These are phyloP conservation scores for Imbricaverruca yamaguchii DNA, from an alignment of 2,888 invertebrate genomes.

Conservation along the genomic window DNA sequence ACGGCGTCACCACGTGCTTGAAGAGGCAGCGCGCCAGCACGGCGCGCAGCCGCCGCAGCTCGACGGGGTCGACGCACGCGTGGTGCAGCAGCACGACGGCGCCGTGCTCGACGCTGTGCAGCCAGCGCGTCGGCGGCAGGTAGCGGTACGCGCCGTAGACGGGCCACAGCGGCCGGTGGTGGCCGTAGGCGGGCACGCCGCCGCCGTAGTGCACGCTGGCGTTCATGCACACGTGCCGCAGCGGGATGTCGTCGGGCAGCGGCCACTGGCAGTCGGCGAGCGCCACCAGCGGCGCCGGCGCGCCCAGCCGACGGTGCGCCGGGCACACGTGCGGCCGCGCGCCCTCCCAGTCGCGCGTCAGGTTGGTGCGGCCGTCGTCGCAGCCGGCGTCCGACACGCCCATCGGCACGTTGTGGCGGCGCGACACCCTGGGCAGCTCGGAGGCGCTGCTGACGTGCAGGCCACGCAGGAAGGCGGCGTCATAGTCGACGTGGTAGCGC, in stretches of 20 bases:
- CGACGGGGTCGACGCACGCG: conserved; percentile 62
- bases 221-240: conserved; percentile 59
- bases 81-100: conserved; percentile 75
- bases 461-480: background rate
- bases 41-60: conserved; percentile 54
- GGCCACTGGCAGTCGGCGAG: conserved; percentile 40
- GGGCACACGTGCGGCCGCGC: conserved; percentile 55
- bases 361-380: conserved; percentile 47
- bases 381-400: background rate
- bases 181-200: conserved; percentile 44
- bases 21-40: conserved; percentile 60
- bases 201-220: conserved; percentile 45
- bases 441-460: background rate
- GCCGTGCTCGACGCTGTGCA: conserved; percentile 74
- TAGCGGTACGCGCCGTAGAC: conserved; percentile 70
- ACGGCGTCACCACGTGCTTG: conserved; percentile 68
- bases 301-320: conserved; percentile 43
- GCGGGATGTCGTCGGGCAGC: conserved; percentile 27
- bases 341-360: conserved; percentile 56
- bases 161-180: conserved; percentile 73
- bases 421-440: background rate
- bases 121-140: conserved; percentile 69
- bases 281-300: conserved; percentile 44
- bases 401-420: background rate
- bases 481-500: background rate